Evolutionary conservation across 2,113 vertebrate species (phyloP).

Genomic region (Gymnarchus niloticus): DNA sequence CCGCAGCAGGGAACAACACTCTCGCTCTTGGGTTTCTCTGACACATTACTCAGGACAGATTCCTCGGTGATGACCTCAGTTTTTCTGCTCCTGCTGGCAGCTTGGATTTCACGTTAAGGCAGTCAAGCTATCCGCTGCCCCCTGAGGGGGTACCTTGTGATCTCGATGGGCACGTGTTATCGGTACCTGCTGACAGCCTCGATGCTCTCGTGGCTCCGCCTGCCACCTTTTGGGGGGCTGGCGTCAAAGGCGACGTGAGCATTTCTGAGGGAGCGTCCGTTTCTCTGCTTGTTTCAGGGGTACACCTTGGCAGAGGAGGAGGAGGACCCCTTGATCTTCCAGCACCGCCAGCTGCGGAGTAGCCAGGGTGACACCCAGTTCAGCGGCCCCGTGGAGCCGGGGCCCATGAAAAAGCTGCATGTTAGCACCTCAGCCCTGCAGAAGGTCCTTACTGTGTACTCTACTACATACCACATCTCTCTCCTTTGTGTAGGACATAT

Average conservation of each 20-base stretch:
- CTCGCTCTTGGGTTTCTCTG: background rate
- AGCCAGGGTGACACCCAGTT: conserved; percentile 78
- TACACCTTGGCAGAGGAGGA: conserved; percentile 96
- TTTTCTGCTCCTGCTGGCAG: conserved; percentile 24
- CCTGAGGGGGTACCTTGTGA: conserved; percentile 12
- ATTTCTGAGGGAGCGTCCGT: background rate
- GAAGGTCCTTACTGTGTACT: conserved; percentile 65
- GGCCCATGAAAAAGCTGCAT: conserved; percentile 96
- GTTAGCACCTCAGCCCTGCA: conserved; percentile 98
- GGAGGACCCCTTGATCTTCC: conserved; percentile 91
- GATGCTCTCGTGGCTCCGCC: background rate
- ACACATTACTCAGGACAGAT: conserved; percentile 24
- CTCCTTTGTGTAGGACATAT: background rate
- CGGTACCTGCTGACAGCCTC: background rate
- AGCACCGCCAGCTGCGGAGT: conserved; percentile 79
- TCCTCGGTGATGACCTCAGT: conserved; percentile 25
- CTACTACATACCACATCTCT: background rate
- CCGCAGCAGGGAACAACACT: background rate
- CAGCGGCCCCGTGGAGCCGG: conserved; percentile 83
- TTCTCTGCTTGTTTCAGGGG: conserved; percentile 63
- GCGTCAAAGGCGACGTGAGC: too few species aligned
- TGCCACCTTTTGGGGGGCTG: background rate
- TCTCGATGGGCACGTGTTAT: too few species aligned
- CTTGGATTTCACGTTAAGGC: conserved; percentile 2
- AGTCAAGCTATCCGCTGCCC: conserved; percentile 5